Percentiles rank a stretch among this genome's conserved stretches.
Evolutionary conservation across 2,113 vertebrate genomes (phyloP).

Genomic region (Misgurnus mizolepis): DNA sequence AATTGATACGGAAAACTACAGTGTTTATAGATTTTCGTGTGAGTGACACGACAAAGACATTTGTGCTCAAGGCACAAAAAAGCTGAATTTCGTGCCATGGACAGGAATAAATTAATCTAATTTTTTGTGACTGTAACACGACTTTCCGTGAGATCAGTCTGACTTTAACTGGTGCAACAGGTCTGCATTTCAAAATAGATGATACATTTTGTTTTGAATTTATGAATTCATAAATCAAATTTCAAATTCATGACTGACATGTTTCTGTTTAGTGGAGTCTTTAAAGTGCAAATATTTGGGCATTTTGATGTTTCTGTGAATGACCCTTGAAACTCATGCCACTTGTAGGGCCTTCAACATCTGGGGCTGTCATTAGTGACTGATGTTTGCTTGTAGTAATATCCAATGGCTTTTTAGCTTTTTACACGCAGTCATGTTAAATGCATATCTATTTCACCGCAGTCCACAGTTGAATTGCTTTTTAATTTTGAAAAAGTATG

Average conservation of each 20-base stretch:
- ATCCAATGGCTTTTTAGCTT: constrained; percentile 29
- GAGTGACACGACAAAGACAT: too few species aligned
- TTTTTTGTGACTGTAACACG: too few species aligned
- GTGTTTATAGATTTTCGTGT: too few species aligned
- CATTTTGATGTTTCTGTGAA: constrained; percentile 37
- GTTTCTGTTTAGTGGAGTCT: not conserved
- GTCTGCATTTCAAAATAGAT: not conserved
- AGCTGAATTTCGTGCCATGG: too few species aligned
- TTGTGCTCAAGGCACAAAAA: too few species aligned
- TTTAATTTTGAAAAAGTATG: constrained; percentile 10
- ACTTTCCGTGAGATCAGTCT: not conserved
- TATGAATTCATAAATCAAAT: not conserved
- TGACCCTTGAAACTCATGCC: constrained; percentile 47
- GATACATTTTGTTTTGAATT: not conserved
- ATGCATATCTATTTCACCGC: constrained; percentile 1
- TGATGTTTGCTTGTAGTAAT: constrained; percentile 37
- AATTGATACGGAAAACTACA: too few species aligned
- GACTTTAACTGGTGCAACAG: not conserved
- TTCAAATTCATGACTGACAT: not conserved
- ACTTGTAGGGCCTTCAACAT: constrained; percentile 43
- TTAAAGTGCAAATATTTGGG: not conserved
- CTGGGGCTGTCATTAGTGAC: constrained; percentile 47
- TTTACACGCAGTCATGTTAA: constrained; percentile 21
- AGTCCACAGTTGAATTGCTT: not conserved
- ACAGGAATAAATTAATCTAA: too few species aligned